Base-by-base conservation (phyloP, 2,888 invertebrate genomes). In the Rhagonycha fulva region DNA sequence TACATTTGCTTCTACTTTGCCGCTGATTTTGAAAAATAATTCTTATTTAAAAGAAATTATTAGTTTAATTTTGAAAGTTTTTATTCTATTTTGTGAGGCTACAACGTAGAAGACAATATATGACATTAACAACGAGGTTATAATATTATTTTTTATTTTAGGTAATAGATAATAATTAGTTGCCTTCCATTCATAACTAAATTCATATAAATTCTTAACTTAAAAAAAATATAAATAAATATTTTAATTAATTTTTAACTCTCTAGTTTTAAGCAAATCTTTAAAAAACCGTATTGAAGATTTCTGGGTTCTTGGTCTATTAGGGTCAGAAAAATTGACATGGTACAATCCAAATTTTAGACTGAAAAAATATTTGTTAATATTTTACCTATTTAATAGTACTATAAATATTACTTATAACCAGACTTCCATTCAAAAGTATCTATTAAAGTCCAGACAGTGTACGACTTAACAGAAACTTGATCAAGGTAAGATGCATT, bases 371-470 rank as follows among this genome's bases (percentile, higher is more conserved):
- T 61, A 14, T 61, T 12, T 61, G 1, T 61, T 61, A 61, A 12
- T 61, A 9, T 61, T 61, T 14, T 9, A 14, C 3, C 12, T 61
- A 12, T 61, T 5, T 61, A 61, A 61, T 9, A 14, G 14, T 12
- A 47, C 1, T 47, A 47, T 14, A 61, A 12, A 14, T 14, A 87
- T 86, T 84, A 89, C 87, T 84, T 84, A 83, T 90, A 92, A 11
- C 91, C 91, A 62, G 84, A 84, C 2, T 82, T 85, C 91, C 92
- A 92, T 85, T 92, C 92, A 79, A 92, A 91, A 82, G 91, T 91
- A 82, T 93, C 93, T 88, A 92, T 88, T 30, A 92, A 86, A 2
- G 91, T 90, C 91, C 92, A 92, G 0, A 90, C 91, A n/a, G 90
- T 90, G 84, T 91, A 92, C 0, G 90, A 91, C 71, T 85, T 85